These are phyloP conservation scores for Apodemia mormo DNA, from an alignment of 2,888 invertebrate species.

Conservation along the genomic window DNA sequence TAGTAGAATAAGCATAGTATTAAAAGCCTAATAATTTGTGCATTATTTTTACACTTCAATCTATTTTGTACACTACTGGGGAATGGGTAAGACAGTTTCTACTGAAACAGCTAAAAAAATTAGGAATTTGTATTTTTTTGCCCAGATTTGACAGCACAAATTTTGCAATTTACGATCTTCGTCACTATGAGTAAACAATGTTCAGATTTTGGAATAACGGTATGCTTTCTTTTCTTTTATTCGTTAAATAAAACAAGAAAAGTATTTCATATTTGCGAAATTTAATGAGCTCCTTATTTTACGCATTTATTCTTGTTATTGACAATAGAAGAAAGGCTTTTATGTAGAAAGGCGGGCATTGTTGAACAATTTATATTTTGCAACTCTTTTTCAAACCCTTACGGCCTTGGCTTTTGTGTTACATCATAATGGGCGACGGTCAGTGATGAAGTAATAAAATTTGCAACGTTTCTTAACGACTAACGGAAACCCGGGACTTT, in stretches of 20 bases:
- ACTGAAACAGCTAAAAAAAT: background rate
- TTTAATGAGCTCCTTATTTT: constrained; percentile 4
- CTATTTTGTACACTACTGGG: no score
- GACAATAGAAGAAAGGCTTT: constrained; percentile 17
- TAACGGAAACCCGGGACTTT: constrained; percentile 11
- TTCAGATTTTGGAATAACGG: background rate
- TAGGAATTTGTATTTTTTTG: background rate
- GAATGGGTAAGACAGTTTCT: no score
- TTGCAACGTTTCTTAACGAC: constrained; percentile 14
- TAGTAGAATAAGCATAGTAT: no score
- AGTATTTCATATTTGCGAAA: constrained; percentile 13
- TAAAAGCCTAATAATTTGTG: no score
- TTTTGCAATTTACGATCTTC: background rate
- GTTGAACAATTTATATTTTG: constrained; percentile 53
- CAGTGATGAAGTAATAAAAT: constrained; percentile 16
- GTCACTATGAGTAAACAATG: background rate
- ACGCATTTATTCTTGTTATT: constrained; percentile 14
- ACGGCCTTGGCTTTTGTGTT: constrained; percentile 12
- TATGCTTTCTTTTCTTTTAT: background rate
- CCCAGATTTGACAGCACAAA: background rate
- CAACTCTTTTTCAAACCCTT: constrained; percentile 48
- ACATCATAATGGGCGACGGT: constrained; percentile 11
- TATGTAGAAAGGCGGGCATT: constrained; percentile 12
- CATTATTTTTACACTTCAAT: no score
- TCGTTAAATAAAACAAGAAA: constrained; percentile 3